These are phyloP conservation scores for Barnardius zonarius DNA, from an alignment of 2,113 vertebrate species.

Conservation along the genomic window DNA sequence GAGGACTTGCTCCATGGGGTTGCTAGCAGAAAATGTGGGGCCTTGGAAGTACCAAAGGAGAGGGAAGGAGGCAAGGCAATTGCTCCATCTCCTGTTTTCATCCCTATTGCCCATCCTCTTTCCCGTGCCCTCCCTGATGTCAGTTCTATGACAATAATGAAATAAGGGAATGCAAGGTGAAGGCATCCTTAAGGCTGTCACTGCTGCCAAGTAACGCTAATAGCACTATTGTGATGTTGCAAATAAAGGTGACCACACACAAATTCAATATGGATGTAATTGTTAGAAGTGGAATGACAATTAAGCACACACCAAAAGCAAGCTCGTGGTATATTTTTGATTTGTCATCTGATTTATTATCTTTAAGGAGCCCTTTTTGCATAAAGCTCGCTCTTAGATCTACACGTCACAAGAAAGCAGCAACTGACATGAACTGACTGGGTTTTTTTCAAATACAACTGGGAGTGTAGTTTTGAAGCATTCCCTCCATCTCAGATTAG, in stretches of 20 bases:
- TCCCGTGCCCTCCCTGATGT: neutral
- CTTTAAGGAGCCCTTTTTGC: neutral
- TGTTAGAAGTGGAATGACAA: constrained; percentile 10
- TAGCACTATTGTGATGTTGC: neutral
- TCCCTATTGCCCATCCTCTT: neutral
- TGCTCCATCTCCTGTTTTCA: neutral
- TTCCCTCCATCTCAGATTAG: neutral
- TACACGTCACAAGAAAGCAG: neutral
- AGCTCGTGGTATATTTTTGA: neutral
- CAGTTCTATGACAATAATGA: neutral
- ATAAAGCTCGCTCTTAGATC: neutral
- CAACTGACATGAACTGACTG: neutral
- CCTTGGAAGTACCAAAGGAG: neutral
- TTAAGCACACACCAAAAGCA: neutral
- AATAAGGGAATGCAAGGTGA: neutral
- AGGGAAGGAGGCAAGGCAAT: neutral
- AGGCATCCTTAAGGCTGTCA: constrained; percentile 5
- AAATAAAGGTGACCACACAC: constrained; percentile 10
- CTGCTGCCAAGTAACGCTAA: neutral
- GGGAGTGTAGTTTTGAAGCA: neutral
- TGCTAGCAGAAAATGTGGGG: neutral
- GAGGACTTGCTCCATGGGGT: neutral
- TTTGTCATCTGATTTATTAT: constrained; percentile 12
- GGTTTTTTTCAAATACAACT: neutral
- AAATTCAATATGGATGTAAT: constrained; percentile 1